phyloP scores from a whole-genome alignment of 53 echinoderm and acorn worm species.

The Mesocentrotus franciscanus region DNA sequence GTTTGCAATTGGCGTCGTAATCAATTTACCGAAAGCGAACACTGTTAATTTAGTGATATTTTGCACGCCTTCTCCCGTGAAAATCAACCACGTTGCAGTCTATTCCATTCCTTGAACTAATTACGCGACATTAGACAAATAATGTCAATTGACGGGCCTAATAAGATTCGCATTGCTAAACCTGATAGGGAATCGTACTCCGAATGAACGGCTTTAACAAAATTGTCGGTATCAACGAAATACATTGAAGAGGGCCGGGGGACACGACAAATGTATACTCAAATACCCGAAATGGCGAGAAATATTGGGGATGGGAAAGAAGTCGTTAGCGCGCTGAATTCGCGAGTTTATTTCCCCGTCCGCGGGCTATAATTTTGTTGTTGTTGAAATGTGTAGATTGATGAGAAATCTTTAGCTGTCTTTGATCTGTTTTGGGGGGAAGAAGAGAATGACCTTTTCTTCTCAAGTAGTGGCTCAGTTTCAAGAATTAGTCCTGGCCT shows the following conservation, averaged over 20 bases:
- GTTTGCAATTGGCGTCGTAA: slow-evolving; percentile 43
- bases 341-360: slow-evolving; percentile 5
- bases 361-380: slow-evolving; percentile 11
- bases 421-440: slow-evolving; percentile 1
- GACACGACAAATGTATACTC: slow-evolving; percentile 55
- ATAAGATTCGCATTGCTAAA: slow-evolving; percentile 61
- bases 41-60: slow-evolving; percentile 59
- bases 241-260: slow-evolving; percentile 33
- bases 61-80: slow-evolving; percentile 22
- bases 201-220: slow-evolving; percentile 43
- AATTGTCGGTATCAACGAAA: slow-evolving; percentile 42
- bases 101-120: slow-evolving; percentile 19
- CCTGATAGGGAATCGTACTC: slow-evolving; percentile 48
- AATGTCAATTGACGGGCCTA: slow-evolving; percentile 56
- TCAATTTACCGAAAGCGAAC: slow-evolving; percentile 58
- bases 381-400: slow-evolving; percentile 37
- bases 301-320: slow-evolving; percentile 1
- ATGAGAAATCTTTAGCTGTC: slow-evolving; percentile 29
- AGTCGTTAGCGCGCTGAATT: neutral
- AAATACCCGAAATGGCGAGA: slow-evolving; percentile 1
- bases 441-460: slow-evolving; percentile 27
- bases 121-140: slow-evolving; percentile 64
- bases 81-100: neutral
- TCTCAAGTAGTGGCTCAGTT: neutral
- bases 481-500: slow-evolving; percentile 11